Evolutionary conservation across 2,888 invertebrate genomes (phyloP), one percentile per base, ranked within the genome.

Genomic region (Chrysomela aeneicollis): DNA sequence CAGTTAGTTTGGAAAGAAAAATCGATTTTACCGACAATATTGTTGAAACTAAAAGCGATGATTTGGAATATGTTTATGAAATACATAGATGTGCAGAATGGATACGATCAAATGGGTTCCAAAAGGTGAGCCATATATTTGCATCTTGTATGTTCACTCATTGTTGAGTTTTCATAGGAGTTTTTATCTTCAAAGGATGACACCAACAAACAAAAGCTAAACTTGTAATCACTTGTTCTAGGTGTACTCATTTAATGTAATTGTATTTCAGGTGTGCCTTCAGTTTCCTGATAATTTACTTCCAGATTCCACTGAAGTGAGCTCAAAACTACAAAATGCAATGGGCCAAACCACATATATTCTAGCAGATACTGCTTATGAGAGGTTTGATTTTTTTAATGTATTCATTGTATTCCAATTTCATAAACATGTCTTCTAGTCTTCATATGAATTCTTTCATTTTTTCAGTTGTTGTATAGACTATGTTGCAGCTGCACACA

Each of bases 231-330:
- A n/a, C n/a, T n/a, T n/a, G n/a, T n/a, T n/a, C n/a, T n/a, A n/a
- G n/a, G n/a, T n/a, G n/a, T n/a, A n/a, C n/a, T n/a, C 26, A 26
- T 26, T 26, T 6, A 26, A 26, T 26, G 26, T 26, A 26, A 26
- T 26, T 61, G 37, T 46, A 63, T 78, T 81, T 22, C 76, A 95
- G 95, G 90, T 95, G 35, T 95, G 95, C 70, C 84, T 97, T 49
- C 97, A 97, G 85, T 95, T 97, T 82, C 95, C 97, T 8, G 97
- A 97, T 83, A 86, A 88, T 54, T 84, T 94, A 61, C 83, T 97
- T 60, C 77, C 82, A 19, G 87, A 91, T 77, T 90, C 95, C 63
- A 86, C 89, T 2, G 83, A 85, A 64, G 87, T 97, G 64, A 89
- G 89, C 64, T 74, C 84, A 9, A 76, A 77, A 63, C 79, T 91